Conservation (phyloP, 2,888 invertebrate species). For the Drosophila phalerata region DNA sequence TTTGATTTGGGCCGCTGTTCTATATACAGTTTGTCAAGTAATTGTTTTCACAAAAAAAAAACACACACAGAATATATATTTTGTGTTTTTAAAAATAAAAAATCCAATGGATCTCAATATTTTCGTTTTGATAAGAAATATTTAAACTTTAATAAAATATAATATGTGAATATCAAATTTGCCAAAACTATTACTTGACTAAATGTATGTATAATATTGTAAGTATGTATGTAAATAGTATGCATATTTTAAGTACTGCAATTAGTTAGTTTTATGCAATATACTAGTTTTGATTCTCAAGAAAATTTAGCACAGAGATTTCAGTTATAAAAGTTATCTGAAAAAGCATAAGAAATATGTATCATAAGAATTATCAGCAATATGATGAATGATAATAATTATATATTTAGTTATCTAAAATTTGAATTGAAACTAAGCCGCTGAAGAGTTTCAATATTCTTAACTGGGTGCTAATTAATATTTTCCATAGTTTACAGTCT, state of each 20-base stretch:
- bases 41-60: not conserved
- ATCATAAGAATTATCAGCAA: constrained; percentile 23
- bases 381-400: constrained; percentile 1
- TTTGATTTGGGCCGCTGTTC: constrained; percentile 29
- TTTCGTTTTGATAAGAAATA: too few species aligned
- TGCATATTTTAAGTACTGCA: constrained; percentile 52
- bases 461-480: constrained; percentile 29
- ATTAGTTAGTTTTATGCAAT: constrained; percentile 52
- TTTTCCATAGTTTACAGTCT: constrained; percentile 26
- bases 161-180: not conserved
- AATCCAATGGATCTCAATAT: too few species aligned
- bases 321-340: constrained; percentile 36
- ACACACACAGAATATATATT: not conserved
- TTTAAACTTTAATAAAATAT: too few species aligned
- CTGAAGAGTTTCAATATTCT: not conserved
- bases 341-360: constrained; percentile 26
- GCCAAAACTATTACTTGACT: not conserved
- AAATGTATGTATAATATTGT: constrained; percentile 10
- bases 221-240: constrained; percentile 23
- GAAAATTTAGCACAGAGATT: constrained; percentile 75
- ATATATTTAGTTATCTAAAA: constrained; percentile 16
- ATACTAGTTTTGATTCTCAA: constrained; percentile 71
- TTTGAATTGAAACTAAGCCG: not conserved
- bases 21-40: constrained; percentile 13
- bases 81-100: too few species aligned